A percentile compares a stretch with the other conserved stretches of the same genome.
Conservation (phyloP, 2,113 vertebrate genomes). For the Heterotis niloticus region DNA sequence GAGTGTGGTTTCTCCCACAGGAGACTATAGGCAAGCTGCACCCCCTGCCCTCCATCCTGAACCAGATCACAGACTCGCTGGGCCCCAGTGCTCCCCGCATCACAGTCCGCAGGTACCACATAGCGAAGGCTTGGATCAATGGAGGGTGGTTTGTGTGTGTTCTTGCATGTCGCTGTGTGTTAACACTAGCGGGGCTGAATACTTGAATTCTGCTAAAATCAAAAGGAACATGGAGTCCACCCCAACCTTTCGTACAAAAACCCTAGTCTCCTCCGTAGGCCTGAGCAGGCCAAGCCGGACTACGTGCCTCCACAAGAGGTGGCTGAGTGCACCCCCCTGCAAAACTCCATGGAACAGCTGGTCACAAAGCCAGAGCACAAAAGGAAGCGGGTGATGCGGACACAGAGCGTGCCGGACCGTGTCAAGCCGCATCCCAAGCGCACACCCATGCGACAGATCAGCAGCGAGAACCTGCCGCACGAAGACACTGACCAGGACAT, state of each 20-base stretch:
- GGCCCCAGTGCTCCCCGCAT: conserved; percentile 54
- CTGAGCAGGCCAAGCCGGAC: conserved; percentile 60
- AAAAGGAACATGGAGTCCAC: not conserved
- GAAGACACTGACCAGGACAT: conserved; percentile 18
- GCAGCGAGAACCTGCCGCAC: conserved; percentile 42
- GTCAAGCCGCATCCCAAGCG: conserved; percentile 37
- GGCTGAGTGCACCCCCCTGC: conserved; percentile 73
- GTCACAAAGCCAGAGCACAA: conserved; percentile 53
- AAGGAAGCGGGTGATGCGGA: conserved; percentile 66
- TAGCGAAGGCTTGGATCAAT: too few species aligned
- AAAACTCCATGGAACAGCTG: conserved; percentile 69
- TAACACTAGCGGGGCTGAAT: too few species aligned
- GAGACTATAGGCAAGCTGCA: conserved; percentile 72
- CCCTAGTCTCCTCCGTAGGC: not conserved
- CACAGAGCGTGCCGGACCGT: conserved; percentile 79
- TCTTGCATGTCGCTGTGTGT: not conserved
- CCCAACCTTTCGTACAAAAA: not conserved
- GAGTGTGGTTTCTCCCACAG: conserved; percentile 51
- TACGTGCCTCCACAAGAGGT: conserved; percentile 77
- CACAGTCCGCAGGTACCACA: conserved; percentile 47
- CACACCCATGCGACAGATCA: conserved; percentile 51
- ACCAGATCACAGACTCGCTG: conserved; percentile 71
- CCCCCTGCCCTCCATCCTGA: conserved; percentile 83
- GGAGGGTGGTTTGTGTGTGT: not conserved
- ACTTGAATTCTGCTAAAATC: too few species aligned